Conservation (phyloP, 2,888 invertebrate genomes). For the Drosophila kambysellisi region DNA sequence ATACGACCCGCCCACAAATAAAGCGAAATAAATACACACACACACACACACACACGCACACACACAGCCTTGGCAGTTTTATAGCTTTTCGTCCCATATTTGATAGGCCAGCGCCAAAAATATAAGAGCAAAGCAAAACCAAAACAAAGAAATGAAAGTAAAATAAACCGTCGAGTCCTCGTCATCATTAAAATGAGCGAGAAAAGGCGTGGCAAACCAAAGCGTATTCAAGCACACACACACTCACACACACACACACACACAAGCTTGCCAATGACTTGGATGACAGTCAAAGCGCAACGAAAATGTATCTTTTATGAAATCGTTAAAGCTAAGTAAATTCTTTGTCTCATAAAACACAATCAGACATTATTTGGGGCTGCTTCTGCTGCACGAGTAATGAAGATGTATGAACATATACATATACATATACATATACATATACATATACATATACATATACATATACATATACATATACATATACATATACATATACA, state of each 20-base stretch:
- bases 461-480: constrained; percentile 1
- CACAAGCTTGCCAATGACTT: constrained; percentile 23
- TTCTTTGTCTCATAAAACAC: constrained; percentile 38
- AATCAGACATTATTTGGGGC: constrained; percentile 38
- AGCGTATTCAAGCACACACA: background rate
- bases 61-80: constrained; percentile 37
- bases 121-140: background rate
- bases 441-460: background rate
- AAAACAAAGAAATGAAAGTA: constrained; percentile 9
- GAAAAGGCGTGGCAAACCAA: constrained; percentile 36
- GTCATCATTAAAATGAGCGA: constrained; percentile 43
- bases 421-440: background rate
- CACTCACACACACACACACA: background rate
- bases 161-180: constrained; percentile 20
- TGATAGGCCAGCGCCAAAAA: constrained; percentile 46
- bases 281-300: constrained; percentile 36
- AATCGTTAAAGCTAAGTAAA: constrained; percentile 57
- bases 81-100: constrained; percentile 42
- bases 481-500: background rate
- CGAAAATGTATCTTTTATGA: constrained; percentile 52
- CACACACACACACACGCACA: constrained; percentile 6
- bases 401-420: constrained; percentile 38
- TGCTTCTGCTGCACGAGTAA: constrained; percentile 14
- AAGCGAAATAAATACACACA: constrained; percentile 9
- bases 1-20: constrained; percentile 6